phyloP scores from a whole-genome alignment of 1,140 invertebrate species.

The Hyles vespertilio region DNA sequence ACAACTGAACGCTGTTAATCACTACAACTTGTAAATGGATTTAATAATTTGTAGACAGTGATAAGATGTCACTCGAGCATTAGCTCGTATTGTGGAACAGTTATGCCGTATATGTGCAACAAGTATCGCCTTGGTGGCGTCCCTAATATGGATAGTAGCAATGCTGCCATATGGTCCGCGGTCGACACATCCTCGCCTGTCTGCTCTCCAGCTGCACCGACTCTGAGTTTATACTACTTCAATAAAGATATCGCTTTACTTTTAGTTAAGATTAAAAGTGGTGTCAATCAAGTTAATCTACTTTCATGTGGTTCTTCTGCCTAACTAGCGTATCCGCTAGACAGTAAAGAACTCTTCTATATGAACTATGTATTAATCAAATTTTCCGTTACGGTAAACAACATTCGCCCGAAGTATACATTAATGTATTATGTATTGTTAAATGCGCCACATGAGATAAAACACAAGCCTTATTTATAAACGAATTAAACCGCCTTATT shows the following conservation, averaged over 20 bases:
- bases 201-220: constrained; percentile 40
- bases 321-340: no score
- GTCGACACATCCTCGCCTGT: constrained; percentile 58
- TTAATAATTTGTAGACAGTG: constrained; percentile 18
- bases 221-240: not conserved
- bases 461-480: constrained; percentile 27
- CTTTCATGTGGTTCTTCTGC: no score
- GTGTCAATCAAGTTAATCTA: no score
- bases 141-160: constrained; percentile 64
- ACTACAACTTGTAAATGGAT: not conserved
- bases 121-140: constrained; percentile 66
- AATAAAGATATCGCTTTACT: no score
- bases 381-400: no score
- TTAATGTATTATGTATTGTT: constrained; percentile 5
- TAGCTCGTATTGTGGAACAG: constrained; percentile 59
- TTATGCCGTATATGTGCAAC: constrained; percentile 73
- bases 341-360: no score
- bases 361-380: no score
- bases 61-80: constrained; percentile 41
- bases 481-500: constrained; percentile 20
- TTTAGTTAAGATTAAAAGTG: no score
- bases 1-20: no score
- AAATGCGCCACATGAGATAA: constrained; percentile 27
- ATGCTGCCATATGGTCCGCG: constrained; percentile 66
- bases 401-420: no score